Evolutionary conservation across 2,113 vertebrate species (phyloP).

Genomic region (Phyllopteryx taeniolatus): DNA sequence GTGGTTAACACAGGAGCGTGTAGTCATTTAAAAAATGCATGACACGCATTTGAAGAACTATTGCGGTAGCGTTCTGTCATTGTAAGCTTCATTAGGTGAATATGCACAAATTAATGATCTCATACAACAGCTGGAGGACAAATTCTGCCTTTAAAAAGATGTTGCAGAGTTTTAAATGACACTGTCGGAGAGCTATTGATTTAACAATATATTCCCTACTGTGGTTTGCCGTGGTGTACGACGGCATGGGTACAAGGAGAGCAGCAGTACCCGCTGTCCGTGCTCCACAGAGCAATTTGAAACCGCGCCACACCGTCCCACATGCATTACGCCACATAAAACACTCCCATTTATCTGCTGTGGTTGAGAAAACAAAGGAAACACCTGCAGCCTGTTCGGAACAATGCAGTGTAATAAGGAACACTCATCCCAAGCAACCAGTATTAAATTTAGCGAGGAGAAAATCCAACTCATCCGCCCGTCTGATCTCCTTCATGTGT

Average conservation of each 20-base stretch:
- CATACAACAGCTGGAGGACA: not conserved
- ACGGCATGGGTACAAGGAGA: not conserved
- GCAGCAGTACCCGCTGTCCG: not conserved
- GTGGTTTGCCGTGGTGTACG: not conserved
- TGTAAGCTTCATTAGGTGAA: not conserved
- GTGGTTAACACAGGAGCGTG: conserved; percentile 5
- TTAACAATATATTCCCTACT: not conserved
- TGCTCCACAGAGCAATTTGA: not conserved
- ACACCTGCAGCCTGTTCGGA: not conserved
- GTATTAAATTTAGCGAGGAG: not conserved
- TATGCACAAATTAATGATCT: too few relatives aligned
- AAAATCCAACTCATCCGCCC: not conserved
- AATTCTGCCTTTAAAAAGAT: not conserved
- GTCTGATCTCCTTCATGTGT: conserved; percentile 2
- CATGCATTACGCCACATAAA: not conserved
- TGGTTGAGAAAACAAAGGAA: not conserved
- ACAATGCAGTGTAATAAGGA: not conserved
- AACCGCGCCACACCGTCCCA: not conserved
- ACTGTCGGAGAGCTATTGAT: not conserved
- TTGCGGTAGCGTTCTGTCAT: not conserved
- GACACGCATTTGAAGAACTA: not conserved
- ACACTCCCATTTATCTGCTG: not conserved
- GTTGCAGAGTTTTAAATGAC: not conserved
- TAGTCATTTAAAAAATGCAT: not conserved
- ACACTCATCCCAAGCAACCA: not conserved